phyloP scores from a whole-genome alignment of 2,113 vertebrate species.

The Archocentrus centrarchus region DNA sequence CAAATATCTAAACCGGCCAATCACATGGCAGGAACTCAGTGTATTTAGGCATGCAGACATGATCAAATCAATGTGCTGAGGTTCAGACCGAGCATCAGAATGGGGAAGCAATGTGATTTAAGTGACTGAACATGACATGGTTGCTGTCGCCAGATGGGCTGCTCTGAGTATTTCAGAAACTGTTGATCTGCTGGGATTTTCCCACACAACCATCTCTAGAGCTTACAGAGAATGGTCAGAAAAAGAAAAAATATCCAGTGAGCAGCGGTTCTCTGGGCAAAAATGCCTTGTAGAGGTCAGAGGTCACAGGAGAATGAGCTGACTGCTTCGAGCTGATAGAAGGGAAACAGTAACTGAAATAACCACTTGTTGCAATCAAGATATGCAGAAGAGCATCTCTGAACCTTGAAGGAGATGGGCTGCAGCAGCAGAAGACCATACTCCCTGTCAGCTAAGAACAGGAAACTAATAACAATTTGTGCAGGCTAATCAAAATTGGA shows the following conservation, averaged over 20 bases:
- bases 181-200: neutral
- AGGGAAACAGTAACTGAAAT: neutral
- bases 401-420: neutral
- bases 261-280: too few species aligned
- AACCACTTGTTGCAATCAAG: neutral
- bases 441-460: neutral
- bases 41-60: neutral
- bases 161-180: neutral
- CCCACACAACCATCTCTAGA: too few species aligned
- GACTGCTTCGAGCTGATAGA: neutral
- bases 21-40: neutral
- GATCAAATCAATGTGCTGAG: neutral
- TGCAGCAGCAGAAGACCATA: neutral
- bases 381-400: neutral
- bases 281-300: neutral
- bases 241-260: neutral
- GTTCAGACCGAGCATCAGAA: neutral
- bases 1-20: too few species aligned
- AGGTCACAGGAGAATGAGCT: neutral
- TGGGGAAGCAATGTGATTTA: neutral
- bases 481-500: neutral
- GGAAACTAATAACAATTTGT: neutral
- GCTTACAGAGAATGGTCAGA: neutral
- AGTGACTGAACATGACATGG: neutral
- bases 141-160: neutral